Percentiles rank a stretch among this genome's conserved stretches.
Conservation (phyloP, 2,888 invertebrate genomes). For the Gryllus longicercus region DNA sequence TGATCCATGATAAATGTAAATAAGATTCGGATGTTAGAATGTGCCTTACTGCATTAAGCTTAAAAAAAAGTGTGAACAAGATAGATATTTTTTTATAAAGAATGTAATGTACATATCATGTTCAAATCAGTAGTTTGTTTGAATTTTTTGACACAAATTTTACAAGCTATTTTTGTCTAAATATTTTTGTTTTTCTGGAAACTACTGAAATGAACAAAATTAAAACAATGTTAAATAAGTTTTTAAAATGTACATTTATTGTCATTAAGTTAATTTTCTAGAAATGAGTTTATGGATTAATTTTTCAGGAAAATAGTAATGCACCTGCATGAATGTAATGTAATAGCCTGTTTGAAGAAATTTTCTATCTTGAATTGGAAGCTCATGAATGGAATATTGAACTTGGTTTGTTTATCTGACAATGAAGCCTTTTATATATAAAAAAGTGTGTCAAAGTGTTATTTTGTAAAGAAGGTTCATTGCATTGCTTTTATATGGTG, state of each 20-base stretch:
- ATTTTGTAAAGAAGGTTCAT: neutral
- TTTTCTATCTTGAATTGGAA: neutral
- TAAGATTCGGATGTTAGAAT: neutral
- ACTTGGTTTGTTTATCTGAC: neutral
- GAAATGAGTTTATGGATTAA: constrained; percentile 2
- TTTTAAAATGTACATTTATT: no score
- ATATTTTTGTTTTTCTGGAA: no score
- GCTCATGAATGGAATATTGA: neutral
- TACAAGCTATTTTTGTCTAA: no score
- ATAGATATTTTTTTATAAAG: no score
- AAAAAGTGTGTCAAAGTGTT: neutral
- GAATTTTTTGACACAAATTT: neutral
- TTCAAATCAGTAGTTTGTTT: neutral
- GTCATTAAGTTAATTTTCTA: neutral
- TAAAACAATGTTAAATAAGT: no score
- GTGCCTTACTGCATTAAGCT: constrained; percentile 3
- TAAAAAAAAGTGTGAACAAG: no score
- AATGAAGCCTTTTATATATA: neutral
- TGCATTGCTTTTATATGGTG: constrained; percentile 17
- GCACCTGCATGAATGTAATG: constrained; percentile 17
- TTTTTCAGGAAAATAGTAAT: constrained; percentile 8
- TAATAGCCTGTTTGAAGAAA: constrained; percentile 8
- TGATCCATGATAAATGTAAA: neutral
- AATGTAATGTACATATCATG: no score
- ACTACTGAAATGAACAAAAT: no score